Conservation (phyloP, 1,140 invertebrate species). For the Homarus americanus region DNA sequence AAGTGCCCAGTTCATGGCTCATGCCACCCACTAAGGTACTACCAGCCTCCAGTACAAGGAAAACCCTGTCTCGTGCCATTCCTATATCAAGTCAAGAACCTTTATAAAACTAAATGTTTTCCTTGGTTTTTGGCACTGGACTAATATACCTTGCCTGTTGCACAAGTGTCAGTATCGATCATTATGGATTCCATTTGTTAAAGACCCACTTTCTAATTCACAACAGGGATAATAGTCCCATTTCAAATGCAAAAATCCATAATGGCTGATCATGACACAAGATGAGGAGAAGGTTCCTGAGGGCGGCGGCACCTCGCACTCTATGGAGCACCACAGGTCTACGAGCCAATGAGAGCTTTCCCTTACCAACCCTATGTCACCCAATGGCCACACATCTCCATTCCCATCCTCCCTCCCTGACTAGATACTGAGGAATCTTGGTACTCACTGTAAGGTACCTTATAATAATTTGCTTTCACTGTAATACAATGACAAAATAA, state of each 20-base stretch:
- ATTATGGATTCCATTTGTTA: constrained; percentile 52
- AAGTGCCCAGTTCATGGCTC: constrained; percentile 68
- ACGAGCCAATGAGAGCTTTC: constrained; percentile 65
- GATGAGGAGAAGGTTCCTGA: constrained; percentile 63
- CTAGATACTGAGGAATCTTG: constrained; percentile 66
- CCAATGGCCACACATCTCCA: constrained; percentile 58
- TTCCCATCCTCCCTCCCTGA: constrained; percentile 62
- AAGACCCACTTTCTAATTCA: constrained; percentile 19
- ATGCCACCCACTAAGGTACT: constrained; percentile 63
- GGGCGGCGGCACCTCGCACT: constrained; percentile 62
- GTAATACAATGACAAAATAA: not conserved
- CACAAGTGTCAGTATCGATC: constrained; percentile 45
- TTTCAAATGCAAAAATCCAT: constrained; percentile 42
- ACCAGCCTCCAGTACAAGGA: constrained; percentile 64
- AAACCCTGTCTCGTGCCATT: constrained; percentile 62
- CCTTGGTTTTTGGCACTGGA: constrained; percentile 72
- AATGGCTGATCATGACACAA: constrained; percentile 49
- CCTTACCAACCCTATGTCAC: constrained; percentile 59
- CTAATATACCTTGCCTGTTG: constrained; percentile 69
- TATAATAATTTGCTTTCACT: not conserved
- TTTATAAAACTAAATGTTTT: constrained; percentile 71
- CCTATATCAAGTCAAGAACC: constrained; percentile 51
- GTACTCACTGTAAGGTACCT: constrained; percentile 28
- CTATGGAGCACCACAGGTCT: constrained; percentile 65
- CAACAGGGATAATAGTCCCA: constrained; percentile 24